Percentiles rank a stretch among this genome's conserved stretches.
phyloP scores from a whole-genome alignment of 2,113 vertebrate genomes.

The Acrocephalus arundinaceus region DNA sequence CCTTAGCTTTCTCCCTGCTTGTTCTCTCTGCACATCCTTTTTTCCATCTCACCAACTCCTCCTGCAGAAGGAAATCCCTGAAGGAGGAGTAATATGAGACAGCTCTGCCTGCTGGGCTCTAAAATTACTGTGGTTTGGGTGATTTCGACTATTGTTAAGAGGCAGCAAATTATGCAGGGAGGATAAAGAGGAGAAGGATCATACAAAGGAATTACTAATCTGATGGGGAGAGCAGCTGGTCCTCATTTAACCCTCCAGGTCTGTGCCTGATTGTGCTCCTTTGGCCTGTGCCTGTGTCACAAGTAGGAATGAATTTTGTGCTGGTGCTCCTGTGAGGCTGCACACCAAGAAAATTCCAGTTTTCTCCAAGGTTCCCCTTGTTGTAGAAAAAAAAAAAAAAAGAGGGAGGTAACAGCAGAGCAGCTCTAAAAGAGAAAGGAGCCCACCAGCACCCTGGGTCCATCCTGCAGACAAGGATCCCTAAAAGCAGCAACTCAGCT shows the following conservation, averaged over 20 bases:
- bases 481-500: not conserved
- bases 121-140: slow-evolving; percentile 36
- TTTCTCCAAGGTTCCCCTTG: not conserved
- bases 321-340: not conserved
- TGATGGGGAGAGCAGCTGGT: slow-evolving; percentile 58
- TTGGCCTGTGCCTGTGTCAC: not conserved
- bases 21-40: not conserved
- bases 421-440: not conserved
- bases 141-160: not conserved
- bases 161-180: not conserved
- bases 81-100: slow-evolving; percentile 5
- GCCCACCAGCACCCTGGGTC: not conserved
- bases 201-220: slow-evolving; percentile 38
- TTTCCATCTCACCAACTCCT: not conserved
- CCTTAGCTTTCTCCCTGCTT: not conserved
- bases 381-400: not conserved
- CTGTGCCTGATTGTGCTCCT: not conserved
- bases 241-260: not conserved
- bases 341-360: not conserved
- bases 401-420: not conserved
- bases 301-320: not conserved
- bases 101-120: slow-evolving; percentile 1
- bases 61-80: slow-evolving; percentile 29
- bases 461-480: not conserved
- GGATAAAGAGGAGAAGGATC: not conserved